Evolutionary conservation across 2,797 vertebrate genomes (phyloP).

Genomic region (Notoglanidium macrostoma): DNA sequence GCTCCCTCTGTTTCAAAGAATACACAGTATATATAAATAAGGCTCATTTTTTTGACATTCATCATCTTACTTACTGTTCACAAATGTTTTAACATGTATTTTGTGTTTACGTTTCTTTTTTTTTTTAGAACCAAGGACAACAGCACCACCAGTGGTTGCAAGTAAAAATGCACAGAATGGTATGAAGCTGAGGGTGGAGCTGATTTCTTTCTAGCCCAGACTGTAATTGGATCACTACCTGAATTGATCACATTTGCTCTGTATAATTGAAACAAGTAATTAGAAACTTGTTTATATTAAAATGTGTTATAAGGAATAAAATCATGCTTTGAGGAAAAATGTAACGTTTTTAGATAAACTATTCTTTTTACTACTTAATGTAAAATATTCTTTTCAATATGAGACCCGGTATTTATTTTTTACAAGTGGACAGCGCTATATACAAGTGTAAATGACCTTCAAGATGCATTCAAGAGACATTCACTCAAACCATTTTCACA

Average conservation of each 20-base stretch:
- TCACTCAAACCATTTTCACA: too few relatives aligned
- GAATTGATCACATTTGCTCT: not conserved
- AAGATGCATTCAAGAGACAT: too few relatives aligned
- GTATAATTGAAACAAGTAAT: not conserved
- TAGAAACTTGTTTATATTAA: too few relatives aligned
- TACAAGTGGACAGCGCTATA: too few relatives aligned
- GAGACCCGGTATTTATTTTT: not conserved
- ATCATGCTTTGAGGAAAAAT: not conserved
- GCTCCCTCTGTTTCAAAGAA: not conserved
- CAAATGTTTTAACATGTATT: too few relatives aligned
- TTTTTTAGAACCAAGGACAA: not conserved
- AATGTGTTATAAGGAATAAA: not conserved
- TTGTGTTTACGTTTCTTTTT: too few relatives aligned
- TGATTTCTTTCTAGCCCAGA: not conserved
- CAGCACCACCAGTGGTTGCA: not conserved
- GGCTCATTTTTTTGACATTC: not conserved
- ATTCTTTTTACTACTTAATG: too few relatives aligned
- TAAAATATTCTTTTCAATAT: not conserved
- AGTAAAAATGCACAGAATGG: not conserved
- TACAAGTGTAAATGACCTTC: too few relatives aligned
- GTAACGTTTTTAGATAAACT: not conserved
- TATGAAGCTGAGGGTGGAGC: not conserved
- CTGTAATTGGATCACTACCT: not conserved
- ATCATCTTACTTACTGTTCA: not conserved
- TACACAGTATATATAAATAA: not conserved